Conservation (phyloP, 1,140 invertebrate genomes). For the Euura lappo region DNA sequence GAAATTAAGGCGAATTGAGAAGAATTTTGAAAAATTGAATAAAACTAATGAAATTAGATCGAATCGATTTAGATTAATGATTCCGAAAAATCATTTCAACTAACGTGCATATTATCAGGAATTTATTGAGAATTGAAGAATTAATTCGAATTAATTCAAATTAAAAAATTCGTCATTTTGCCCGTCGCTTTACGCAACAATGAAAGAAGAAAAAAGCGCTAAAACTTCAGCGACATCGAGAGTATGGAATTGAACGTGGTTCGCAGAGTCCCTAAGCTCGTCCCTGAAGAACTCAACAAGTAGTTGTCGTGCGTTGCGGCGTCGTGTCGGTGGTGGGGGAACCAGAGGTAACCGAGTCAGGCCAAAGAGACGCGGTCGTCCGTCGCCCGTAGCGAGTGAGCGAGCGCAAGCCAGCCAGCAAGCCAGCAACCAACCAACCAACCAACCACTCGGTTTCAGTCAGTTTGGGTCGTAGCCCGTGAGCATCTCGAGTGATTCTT, state of each 20-base stretch:
- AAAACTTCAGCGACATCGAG: background rate
- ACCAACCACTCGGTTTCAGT: background rate
- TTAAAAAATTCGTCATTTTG: too few species aligned
- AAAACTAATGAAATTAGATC: too few species aligned
- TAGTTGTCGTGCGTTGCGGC: background rate
- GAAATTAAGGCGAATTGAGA: too few species aligned
- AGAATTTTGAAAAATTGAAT: too few species aligned
- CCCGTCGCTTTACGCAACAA: background rate
- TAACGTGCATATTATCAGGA: too few species aligned
- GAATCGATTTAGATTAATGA: too few species aligned
- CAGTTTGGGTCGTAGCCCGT: background rate
- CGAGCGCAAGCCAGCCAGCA: background rate
- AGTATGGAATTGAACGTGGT: background rate
- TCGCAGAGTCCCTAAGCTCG: background rate
- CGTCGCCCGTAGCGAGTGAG: background rate
- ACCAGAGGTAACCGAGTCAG: background rate
- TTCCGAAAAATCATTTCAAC: too few species aligned
- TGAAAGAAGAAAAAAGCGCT: background rate
- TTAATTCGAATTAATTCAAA: too few species aligned
- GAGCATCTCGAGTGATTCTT: background rate
- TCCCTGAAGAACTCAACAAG: slow-evolving; percentile 4
- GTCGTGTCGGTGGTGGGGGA: background rate
- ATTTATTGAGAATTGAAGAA: too few species aligned
- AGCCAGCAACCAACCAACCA: too few species aligned
- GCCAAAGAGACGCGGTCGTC: background rate